These are phyloP conservation scores for Drosophila rhopaloa DNA, from an alignment of 1,140 invertebrate genomes.

Conservation along the genomic window DNA sequence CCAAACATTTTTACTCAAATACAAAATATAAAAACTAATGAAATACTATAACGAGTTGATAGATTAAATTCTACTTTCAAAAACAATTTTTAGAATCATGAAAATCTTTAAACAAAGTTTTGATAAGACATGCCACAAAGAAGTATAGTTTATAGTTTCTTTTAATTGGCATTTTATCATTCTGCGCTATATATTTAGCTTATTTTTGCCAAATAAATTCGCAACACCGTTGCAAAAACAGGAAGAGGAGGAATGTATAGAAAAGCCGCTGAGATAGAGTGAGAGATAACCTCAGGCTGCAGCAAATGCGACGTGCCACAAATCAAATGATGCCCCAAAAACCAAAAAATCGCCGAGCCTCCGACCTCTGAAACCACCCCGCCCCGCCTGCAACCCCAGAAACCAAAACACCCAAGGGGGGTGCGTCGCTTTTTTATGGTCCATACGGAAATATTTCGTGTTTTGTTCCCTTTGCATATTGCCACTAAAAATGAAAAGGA, in stretches of 20 bases:
- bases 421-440: constrained; percentile 56
- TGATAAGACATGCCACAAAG: too few relatives aligned
- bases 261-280: background rate
- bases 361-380: background rate
- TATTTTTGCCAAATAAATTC: background rate
- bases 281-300: constrained; percentile 35
- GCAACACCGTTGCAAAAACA: background rate
- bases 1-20: too few relatives aligned
- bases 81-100: too few relatives aligned
- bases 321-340: constrained; percentile 41
- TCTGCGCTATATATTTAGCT: background rate
- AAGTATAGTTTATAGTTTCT: too few relatives aligned
- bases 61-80: background rate
- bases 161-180: background rate
- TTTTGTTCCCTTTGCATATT: constrained; percentile 71
- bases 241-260: background rate
- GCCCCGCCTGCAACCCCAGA: background rate
- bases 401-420: background rate
- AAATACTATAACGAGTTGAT: too few relatives aligned
- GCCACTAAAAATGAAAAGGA: constrained; percentile 73
- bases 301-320: constrained; percentile 38
- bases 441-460: constrained; percentile 71
- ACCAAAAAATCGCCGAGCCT: constrained; percentile 30
- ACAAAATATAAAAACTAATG: too few relatives aligned
- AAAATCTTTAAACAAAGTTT: too few relatives aligned